Base-by-base conservation (phyloP, 2,113 vertebrate genomes). In the Neoarius graeffei region DNA sequence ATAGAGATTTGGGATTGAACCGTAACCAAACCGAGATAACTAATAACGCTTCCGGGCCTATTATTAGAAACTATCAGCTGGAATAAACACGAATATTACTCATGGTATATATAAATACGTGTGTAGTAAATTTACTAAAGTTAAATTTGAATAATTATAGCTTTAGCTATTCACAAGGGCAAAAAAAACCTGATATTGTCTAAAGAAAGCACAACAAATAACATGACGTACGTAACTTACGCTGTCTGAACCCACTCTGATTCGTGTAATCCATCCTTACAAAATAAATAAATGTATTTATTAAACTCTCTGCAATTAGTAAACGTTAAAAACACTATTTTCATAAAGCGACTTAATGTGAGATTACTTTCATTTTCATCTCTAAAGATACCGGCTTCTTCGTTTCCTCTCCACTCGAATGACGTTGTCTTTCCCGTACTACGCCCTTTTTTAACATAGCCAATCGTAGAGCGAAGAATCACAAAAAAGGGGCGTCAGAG, bases 211-310 rank as follows among this genome's bases (percentile, higher is more conserved):
- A 30, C 82, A 89, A 83, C 85, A 84, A 85, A 83, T 77, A 83
- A 62, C 27, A 83, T 85, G 88, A 93, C 90, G 90, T 91, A 94
- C 94, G 94, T 94, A 94, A 96, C 95, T 95, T 95, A 96, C 95
- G 95, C 91, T 95, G 95, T 94, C 94, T 94, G 92, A 92, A 95
- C 48, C 92, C 94, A 77, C 91, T 93, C 17, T 94, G 93, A 66
- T 91, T 86, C 7, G 92, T 86, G 50, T 92, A 95, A 91, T 95
- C 94, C 95, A 96, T 95, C 23, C 57, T 59, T 13, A 15, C n/a
- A 10, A 76, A 48, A 71, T 59, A 54, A 3, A 19, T n/a, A 6
- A 30, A 15, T 20, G 9, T 80, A 35, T 57, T 57, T 57, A 13
- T 57, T 3, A 59, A 7, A 11, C 50, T 50, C 14, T 17, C 56